Evolutionary conservation across 2,797 vertebrate species (phyloP), one percentile per base, ranked within the genome.

Genomic region (Synanceia verrucosa): DNA sequence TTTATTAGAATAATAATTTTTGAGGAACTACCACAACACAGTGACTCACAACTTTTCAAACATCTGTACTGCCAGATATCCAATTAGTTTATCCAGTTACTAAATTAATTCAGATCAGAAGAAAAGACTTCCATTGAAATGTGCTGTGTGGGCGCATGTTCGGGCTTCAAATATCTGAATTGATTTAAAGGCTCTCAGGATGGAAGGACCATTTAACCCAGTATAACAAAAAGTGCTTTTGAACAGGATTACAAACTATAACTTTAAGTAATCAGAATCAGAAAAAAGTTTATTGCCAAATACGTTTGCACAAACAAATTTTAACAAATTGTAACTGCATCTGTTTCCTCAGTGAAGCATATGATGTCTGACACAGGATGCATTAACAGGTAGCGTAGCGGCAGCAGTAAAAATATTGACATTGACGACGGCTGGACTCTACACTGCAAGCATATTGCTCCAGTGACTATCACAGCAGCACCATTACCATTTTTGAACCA

Each of bases 21-120:
- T n/a, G n/a, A n/a, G n/a, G n/a, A n/a, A n/a, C n/a, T n/a, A n/a
- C n/a, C n/a, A n/a, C n/a, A n/a, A n/a, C n/a, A n/a, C n/a, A n/a
- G n/a, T n/a, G n/a, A n/a, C n/a, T n/a, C n/a, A n/a, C n/a, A n/a
- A n/a, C n/a, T n/a, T n/a, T n/a, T n/a, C n/a, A n/a, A n/a, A n/a
- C n/a, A n/a, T 23, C 13, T 41, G 37, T 24, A 1, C 47, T 44
- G 50, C 50, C 56, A 46, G 19, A 59, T 26, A 48, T 37, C 53
- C 24, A 41, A 2, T 46, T 26, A 39, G 34, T 64, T 70, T 57
- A 33, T 43, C 66, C 37, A 47, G 24, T 62, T 58, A 44, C 39
- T 37, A 10, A 31, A 70, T 43, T 34, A 41, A 43, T 21, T 56
- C 44, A 33, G 19, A 24, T 36, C 8, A 24, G 61, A 62, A 41